A percentile compares a stretch with the other conserved stretches of the same genome.
phyloP scores from a whole-genome alignment of 2,113 vertebrate genomes.

The Bubo bubo region DNA sequence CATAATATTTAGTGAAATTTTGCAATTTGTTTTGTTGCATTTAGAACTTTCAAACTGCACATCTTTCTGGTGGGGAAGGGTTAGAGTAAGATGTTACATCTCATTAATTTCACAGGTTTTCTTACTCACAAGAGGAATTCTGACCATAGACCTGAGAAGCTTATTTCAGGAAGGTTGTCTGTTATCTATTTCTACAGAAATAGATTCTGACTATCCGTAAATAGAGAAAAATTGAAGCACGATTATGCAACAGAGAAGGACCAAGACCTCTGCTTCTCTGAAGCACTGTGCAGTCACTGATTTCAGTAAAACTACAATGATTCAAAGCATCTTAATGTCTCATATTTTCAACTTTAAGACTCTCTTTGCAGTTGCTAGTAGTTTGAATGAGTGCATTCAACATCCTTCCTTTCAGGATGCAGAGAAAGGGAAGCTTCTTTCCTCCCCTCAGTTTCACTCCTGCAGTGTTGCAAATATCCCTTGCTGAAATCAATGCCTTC shows the following conservation, averaged over 20 bases:
- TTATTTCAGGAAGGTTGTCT: background rate
- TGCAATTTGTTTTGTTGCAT: background rate
- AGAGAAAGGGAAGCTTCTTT: slow-evolving; percentile 65
- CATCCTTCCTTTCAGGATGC: slow-evolving; percentile 69
- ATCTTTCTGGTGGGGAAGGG: background rate
- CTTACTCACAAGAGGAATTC: background rate
- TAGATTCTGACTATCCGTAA: background rate
- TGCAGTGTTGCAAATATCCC: slow-evolving; percentile 69
- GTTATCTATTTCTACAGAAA: background rate
- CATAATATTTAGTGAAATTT: background rate
- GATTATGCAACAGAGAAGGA: background rate
- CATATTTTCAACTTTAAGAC: background rate
- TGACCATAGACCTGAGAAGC: background rate
- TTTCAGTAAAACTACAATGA: background rate
- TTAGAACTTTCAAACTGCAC: background rate
- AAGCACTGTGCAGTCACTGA: background rate
- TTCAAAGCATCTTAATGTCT: background rate
- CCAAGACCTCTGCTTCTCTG: background rate
- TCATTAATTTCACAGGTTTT: background rate
- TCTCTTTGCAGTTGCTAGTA: slow-evolving; percentile 41
- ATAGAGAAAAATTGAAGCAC: background rate
- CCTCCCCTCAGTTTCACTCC: slow-evolving; percentile 67
- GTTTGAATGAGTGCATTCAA: slow-evolving; percentile 67
- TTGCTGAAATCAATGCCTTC: slow-evolving; percentile 69
- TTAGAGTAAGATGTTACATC: background rate